Evolutionary conservation across 2,888 invertebrate genomes (phyloP).

Genomic region (Drosophila picticornis): DNA sequence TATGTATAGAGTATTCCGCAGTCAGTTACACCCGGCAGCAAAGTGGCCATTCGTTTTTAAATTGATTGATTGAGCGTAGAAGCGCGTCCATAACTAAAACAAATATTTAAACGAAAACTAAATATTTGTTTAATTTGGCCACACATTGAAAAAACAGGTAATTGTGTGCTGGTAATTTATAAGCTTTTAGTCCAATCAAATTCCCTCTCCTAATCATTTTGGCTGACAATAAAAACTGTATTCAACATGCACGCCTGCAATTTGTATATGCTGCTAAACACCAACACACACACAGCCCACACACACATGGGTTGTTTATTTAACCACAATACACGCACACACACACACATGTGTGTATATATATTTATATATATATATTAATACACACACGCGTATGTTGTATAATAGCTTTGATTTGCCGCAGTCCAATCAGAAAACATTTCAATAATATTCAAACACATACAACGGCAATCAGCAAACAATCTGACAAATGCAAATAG

Average conservation of each 20-base stretch:
- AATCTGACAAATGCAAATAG: conserved; percentile 72
- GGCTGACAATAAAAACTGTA: conserved; percentile 26
- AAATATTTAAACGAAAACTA: not conserved
- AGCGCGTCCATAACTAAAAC: not conserved
- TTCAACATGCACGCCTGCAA: conserved; percentile 38
- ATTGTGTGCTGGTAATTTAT: conserved; percentile 23
- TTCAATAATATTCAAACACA: conserved; percentile 51
- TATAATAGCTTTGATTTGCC: conserved; percentile 39
- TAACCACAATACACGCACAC: conserved; percentile 14
- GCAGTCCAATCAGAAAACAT: conserved; percentile 63
- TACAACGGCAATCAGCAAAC: conserved; percentile 69
- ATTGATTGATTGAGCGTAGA: not conserved
- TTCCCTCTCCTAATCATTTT: conserved; percentile 46
- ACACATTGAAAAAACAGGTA: not conserved
- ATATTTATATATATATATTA: not conserved
- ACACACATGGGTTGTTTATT: not conserved
- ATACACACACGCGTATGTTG: not conserved
- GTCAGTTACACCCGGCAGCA: not conserved
- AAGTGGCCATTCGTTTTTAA: not conserved
- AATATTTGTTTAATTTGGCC: not conserved
- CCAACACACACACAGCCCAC: conserved; percentile 1
- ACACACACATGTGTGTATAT: not conserved
- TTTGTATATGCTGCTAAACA: conserved; percentile 21
- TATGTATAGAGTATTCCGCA: not conserved
- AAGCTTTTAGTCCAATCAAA: conserved; percentile 48